A percentile compares a stretch with the other conserved stretches of the same genome.
Conservation (phyloP, 2,888 invertebrate species). For the Zygaena filipendulae region DNA sequence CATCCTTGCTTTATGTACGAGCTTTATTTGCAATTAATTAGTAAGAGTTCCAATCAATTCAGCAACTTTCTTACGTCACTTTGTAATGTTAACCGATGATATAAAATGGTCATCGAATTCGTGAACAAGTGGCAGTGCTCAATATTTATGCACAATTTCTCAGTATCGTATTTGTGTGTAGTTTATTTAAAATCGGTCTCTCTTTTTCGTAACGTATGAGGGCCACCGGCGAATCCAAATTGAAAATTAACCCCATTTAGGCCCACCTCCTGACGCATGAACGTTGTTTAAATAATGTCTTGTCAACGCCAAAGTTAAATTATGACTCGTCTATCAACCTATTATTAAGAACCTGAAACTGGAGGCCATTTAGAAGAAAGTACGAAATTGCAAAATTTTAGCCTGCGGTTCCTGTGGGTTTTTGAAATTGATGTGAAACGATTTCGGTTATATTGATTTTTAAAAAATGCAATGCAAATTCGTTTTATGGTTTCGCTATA, state of each 20-base stretch:
- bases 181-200: conserved; percentile 40
- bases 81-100: conserved; percentile 39
- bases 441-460: conserved; percentile 29
- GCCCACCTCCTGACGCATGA: conserved; percentile 51
- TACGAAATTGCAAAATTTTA: conserved; percentile 46
- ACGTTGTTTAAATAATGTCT: conserved; percentile 36
- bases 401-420: conserved; percentile 54
- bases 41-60: too few relatives aligned
- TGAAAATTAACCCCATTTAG: conserved; percentile 63
- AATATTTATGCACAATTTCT: conserved; percentile 44
- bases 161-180: conserved; percentile 31
- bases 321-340: conserved; percentile 55
- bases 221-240: conserved; percentile 57
- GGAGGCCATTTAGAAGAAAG: conserved; percentile 47
- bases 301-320: conserved; percentile 62
- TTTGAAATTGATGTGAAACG: conserved; percentile 45
- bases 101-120: conserved; percentile 35
- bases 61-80: conserved; percentile 34
- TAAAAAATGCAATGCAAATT: conserved; percentile 32
- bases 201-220: conserved; percentile 40
- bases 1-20: too few relatives aligned
- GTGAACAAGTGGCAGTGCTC: conserved; percentile 35
- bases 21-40: too few relatives aligned
- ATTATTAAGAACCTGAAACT: conserved; percentile 61
- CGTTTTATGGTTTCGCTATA: conserved; percentile 4